Evolutionary conservation across 2,797 vertebrate genomes (phyloP).

Genomic region (Danio jaintianensis): DNA sequence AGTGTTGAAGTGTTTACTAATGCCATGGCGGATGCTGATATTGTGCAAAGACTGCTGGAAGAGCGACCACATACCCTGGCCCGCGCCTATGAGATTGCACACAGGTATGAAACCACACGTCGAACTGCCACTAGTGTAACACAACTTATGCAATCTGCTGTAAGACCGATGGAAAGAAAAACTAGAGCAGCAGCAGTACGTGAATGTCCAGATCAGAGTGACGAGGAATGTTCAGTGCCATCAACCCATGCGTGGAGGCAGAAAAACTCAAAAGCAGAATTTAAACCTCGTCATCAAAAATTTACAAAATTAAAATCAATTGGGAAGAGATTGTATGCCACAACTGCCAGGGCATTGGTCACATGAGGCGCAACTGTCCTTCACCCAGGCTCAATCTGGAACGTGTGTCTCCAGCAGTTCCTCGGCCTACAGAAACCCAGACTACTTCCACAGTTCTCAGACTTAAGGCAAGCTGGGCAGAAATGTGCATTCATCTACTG

Average conservation of each 20-base stretch:
- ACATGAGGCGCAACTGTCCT: constrained; percentile 44
- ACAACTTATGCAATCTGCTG: constrained; percentile 27
- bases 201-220: not conserved
- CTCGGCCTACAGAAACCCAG: not conserved
- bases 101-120: constrained; percentile 51
- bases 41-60: constrained; percentile 51
- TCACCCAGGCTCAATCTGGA: constrained; percentile 7
- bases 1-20: too few species aligned
- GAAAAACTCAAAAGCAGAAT: not conserved
- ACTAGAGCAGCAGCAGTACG: constrained; percentile 24
- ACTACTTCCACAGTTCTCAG: not conserved
- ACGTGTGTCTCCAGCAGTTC: not conserved
- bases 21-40: constrained; percentile 29
- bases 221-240: not conserved
- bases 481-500: constrained; percentile 54
- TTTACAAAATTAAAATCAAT: not conserved
- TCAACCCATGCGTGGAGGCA: not conserved
- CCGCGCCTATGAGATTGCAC: constrained; percentile 51
- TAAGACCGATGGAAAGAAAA: not conserved
- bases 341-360: constrained; percentile 49
- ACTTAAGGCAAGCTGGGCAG: constrained; percentile 6
- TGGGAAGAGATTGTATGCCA: constrained; percentile 49
- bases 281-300: not conserved
- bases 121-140: constrained; percentile 46
- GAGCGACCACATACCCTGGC: constrained; percentile 39